Percentiles rank a stretch among this genome's conserved stretches.
phyloP scores from a whole-genome alignment of 2,797 vertebrate species.

The Mallotus villosus region DNA sequence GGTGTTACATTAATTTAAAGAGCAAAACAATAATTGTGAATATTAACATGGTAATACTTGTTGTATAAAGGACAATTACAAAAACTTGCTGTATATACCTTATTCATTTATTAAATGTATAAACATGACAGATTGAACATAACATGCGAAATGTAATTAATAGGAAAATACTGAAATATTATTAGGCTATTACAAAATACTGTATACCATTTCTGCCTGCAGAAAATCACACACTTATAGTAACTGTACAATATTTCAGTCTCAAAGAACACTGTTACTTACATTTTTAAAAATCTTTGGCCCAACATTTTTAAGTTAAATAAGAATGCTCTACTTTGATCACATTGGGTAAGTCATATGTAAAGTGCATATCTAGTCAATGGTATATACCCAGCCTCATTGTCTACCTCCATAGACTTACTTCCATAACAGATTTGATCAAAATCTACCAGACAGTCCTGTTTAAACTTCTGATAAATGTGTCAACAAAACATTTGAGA shows the following conservation, averaged over 20 bases:
- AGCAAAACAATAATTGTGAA: too few species aligned
- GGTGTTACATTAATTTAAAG: too few species aligned
- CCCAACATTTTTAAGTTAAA: neutral
- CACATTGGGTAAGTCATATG: neutral
- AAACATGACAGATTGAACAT: neutral
- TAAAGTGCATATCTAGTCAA: neutral
- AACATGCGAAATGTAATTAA: neutral
- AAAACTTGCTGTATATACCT: neutral
- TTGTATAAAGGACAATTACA: neutral
- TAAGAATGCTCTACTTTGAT: neutral
- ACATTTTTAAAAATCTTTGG: too few species aligned
- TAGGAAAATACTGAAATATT: neutral
- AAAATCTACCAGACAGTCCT: neutral
- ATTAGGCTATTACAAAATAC: neutral
- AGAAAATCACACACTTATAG: neutral
- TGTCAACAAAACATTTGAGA: neutral
- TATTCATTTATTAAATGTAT: neutral
- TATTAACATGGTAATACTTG: too few species aligned
- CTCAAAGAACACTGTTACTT: neutral
- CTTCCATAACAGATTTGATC: neutral
- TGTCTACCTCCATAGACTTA: neutral
- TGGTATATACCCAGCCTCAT: neutral
- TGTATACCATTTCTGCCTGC: neutral
- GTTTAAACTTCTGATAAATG: neutral
- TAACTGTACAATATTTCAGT: neutral